phyloP scores from a whole-genome alignment of 2,113 vertebrate genomes.

The Stegastes partitus region DNA sequence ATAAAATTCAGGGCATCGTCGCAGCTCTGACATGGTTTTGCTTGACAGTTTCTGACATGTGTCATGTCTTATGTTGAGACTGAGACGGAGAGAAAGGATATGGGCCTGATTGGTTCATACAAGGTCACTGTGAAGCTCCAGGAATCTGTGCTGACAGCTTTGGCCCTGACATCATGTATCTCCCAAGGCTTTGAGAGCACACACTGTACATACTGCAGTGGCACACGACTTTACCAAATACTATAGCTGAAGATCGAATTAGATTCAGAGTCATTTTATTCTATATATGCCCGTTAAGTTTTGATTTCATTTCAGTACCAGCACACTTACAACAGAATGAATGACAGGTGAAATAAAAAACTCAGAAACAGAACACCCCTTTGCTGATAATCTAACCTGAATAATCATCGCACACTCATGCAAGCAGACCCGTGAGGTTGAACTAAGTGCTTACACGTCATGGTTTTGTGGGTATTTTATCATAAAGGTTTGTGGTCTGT shows the following conservation, averaged over 20 bases:
- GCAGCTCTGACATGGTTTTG: constrained; percentile 6
- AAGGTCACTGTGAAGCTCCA: constrained; percentile 54
- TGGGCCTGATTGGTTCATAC: constrained; percentile 35
- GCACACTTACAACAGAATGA: neutral
- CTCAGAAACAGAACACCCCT: neutral
- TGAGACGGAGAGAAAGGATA: constrained; percentile 42
- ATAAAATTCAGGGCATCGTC: constrained; percentile 14
- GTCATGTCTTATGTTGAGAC: constrained; percentile 54
- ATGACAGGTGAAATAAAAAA: neutral
- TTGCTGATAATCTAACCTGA: neutral
- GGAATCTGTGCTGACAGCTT: constrained; percentile 55
- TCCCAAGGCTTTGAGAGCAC: constrained; percentile 32
- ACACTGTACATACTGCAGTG: constrained; percentile 16
- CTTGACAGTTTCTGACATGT: constrained; percentile 57
- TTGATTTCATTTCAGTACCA: neutral
- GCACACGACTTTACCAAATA: neutral
- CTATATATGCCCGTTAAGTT: too few relatives aligned
- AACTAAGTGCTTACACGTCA: neutral
- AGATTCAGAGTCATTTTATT: too few relatives aligned
- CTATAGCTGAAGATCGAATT: neutral
- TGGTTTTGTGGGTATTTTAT: neutral
- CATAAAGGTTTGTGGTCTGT: neutral
- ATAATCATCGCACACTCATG: neutral
- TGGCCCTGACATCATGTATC: constrained; percentile 30
- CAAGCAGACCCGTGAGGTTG: neutral